These are phyloP conservation scores for Umimayanthus chanpuru DNA, from an alignment of 92 coral and sea anemone species.

Conservation along the genomic window DNA sequence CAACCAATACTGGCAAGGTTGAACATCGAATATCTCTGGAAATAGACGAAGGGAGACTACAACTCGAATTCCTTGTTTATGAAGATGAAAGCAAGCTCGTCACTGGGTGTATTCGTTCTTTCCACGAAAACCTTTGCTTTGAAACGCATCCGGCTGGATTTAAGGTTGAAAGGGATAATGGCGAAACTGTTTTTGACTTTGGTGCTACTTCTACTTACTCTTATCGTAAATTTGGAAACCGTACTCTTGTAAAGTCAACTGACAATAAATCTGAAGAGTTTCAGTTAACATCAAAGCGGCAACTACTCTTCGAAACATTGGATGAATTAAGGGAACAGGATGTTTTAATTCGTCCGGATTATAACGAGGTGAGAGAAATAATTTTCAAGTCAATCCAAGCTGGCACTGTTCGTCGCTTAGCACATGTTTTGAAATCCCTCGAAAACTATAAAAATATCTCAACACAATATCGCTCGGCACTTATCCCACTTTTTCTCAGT, in stretches of 20 bases:
- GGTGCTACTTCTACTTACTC: neutral
- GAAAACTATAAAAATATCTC: neutral
- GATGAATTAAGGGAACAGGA: neutral
- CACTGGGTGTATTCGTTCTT: neutral
- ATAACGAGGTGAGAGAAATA: neutral
- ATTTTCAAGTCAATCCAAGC: neutral
- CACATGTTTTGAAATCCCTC: neutral
- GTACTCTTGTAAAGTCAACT: neutral
- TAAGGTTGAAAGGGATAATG: neutral
- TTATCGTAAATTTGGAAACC: conserved; percentile 19
- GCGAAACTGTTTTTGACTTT: conserved; percentile 12
- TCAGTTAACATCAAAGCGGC: neutral
- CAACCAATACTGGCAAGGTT: neutral
- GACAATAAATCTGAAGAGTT: neutral
- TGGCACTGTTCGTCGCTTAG: neutral
- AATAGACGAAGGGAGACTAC: neutral
- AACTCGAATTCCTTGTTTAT: neutral
- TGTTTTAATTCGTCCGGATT: neutral
- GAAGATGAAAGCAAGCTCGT: neutral
- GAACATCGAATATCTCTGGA: neutral
- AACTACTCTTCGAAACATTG: neutral
- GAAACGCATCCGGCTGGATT: neutral
- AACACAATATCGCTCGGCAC: neutral
- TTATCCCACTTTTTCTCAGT: neutral
- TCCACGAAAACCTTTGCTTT: neutral